Evolutionary conservation across 2,113 vertebrate genomes (phyloP), one percentile per base, ranked within the genome.

Genomic region (Calidris pugnax): DNA sequence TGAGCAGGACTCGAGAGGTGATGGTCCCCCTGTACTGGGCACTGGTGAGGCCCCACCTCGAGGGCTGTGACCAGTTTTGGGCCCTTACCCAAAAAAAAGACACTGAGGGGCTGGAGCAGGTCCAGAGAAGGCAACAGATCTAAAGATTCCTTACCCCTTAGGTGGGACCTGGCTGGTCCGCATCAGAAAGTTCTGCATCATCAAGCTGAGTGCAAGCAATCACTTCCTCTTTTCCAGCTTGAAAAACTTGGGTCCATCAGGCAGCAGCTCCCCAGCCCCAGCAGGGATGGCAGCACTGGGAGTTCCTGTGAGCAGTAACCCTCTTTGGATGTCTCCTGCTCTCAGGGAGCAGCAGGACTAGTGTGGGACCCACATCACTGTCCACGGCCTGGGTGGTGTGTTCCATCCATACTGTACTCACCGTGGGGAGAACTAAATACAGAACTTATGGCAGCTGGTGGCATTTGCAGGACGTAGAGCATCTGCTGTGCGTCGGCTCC

Each of bases 281-380:
- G 37, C 47, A 79, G 12, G 22, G 32, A 5, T 45, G 24, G 56
- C 50, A 35, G 26, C n/a, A 26, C 27, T 77, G 23, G 32, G 39
- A 39, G 32, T 15, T 45, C 53, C 32, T 0, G 3, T 73, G 28
- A 21, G 6, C 27, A 39, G 78, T 45, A 64, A 37, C 10, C 5
- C 5, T 24, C 76, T 55, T 27, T 39, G 37, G 59, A 51, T 7
- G 13, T 16, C 9, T 17, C 28, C 68, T 59, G 22, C 60, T 63
- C 72, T 63, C 71, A 56, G 39, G 14, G 62, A 79, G 48, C 64
- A 81, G 23, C 3, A 0, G 57, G 35, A 39, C 48, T 43, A 48
- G 12, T 0, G 1, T 24, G 50, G 39, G 43, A 35, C 24, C 37
- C 37, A 8, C 27, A n/a, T 45, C 1, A 0, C 64, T 4, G 2